Conservation (phyloP, 2,888 invertebrate genomes). For the Drosophila fungiperda region DNA sequence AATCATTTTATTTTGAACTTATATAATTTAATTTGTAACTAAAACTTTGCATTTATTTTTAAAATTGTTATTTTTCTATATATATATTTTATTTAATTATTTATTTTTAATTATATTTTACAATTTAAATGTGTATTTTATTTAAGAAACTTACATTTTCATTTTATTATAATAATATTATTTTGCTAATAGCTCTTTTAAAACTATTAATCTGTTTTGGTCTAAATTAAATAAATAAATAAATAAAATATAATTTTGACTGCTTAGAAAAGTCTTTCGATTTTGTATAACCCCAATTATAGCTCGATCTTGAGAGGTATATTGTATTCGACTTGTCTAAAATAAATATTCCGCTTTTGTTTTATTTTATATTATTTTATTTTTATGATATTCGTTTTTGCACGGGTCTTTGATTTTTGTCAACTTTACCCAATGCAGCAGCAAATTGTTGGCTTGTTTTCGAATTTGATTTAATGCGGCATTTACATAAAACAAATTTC, state of each 20-base stretch:
- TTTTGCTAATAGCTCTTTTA: background rate
- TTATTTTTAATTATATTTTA: background rate
- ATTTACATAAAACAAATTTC: constrained; percentile 67
- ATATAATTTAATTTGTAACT: too few relatives aligned
- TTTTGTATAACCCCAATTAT: background rate
- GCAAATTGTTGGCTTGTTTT: constrained; percentile 69
- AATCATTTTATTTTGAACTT: too few relatives aligned
- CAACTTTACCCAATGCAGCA: constrained; percentile 71
- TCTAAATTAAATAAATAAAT: too few relatives aligned
- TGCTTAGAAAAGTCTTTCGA: background rate
- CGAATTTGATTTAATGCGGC: constrained; percentile 77
- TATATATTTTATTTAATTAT: background rate
- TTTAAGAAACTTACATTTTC: background rate
- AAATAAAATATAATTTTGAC: background rate
- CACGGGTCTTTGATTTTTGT: constrained; percentile 66
- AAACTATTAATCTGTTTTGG: fast-evolving
- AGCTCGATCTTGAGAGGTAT: background rate
- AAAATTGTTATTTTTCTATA: background rate
- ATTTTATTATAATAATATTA: background rate
- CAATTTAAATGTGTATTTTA: background rate
- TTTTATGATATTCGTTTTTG: constrained; percentile 38
- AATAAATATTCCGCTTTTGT: background rate
- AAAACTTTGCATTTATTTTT: background rate
- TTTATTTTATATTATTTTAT: constrained; percentile 32
- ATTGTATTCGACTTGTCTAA: fast-evolving